Conservation (phyloP, 2,888 invertebrate species). For the Pristionchus mayeri region DNA sequence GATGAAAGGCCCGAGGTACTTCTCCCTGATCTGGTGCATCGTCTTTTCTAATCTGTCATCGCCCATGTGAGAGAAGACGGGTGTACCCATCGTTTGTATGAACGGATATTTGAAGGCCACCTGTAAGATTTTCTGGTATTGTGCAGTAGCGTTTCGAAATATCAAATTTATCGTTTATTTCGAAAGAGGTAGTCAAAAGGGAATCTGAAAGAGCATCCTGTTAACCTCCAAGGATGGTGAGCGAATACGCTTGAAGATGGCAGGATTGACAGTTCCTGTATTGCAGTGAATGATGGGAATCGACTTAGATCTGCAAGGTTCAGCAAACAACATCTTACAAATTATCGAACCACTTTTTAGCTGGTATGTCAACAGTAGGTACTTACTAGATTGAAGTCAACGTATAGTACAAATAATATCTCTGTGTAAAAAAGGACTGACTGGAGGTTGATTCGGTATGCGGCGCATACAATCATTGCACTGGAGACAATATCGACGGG, state of each 20-base stretch:
- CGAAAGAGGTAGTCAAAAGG: no score
- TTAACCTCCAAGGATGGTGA: neutral
- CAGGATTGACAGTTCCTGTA: neutral
- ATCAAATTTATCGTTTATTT: no score
- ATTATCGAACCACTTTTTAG: no score
- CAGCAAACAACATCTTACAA: no score
- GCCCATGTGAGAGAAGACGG: neutral
- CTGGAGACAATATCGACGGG: neutral
- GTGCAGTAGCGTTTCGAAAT: no score
- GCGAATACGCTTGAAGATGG: neutral
- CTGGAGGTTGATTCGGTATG: neutral
- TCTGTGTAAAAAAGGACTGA: neutral
- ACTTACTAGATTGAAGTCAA: no score
- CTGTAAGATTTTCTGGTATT: no score
- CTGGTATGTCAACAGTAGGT: no score
- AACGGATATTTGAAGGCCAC: neutral
- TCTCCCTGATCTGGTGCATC: neutral
- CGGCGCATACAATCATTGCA: neutral
- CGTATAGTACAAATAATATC: neutral
- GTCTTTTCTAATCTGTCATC: neutral
- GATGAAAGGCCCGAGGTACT: neutral
- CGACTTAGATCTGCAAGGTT: no score
- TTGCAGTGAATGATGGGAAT: neutral
- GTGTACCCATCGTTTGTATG: neutral
- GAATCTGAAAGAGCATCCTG: no score